Evolutionary conservation across 37 sponge, comb jelly and placozoan genomes (phyloP), one percentile per base, ranked within the genome.

Genomic region (Ephydatia muelleri): DNA sequence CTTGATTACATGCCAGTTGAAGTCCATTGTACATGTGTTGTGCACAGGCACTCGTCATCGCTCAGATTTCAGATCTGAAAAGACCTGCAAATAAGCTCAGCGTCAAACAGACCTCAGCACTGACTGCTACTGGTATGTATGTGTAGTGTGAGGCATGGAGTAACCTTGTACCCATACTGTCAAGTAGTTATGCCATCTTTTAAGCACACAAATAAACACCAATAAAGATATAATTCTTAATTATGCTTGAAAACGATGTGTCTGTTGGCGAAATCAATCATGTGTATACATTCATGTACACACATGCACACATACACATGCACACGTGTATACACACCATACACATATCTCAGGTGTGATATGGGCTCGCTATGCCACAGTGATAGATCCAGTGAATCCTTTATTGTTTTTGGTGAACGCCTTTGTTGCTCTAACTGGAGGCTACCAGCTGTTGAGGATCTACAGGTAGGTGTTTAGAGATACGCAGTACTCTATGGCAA

Each of bases 51-150:
- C 81, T 96, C 0, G 97, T 96, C 26, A 91, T 96, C 29, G 97
- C 97, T 69, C 92, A 91, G 5, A 14, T 94, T 9, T 88, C 97
- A 65, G 97, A 96, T 72, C 65, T 89, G 5, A 39, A 66, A 38
- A 49, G 97, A 32, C 97, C 97, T 23, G 81, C 88, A 19, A 88
- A 96, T 47, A 96, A 94, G 69, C 88, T 96, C 32, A 96, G 97
- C 40, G 32, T 77, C 29, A 43, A 22, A 8, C 97, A 96, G 81
- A 92, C 92, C 47, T 28, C 74, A 49, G 92, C 97, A 5, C 85
- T 96, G 69, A 90, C 94, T 13, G 95, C 92, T 28, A 96, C 97
- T 8, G 93, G 80, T 84, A 13, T 9, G 47, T 21, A 71, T 29
- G 35, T 34, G 3, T 73, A 73, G 36, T 28, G 23, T 34, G 23